Evolutionary conservation across 2,113 vertebrate genomes (phyloP), one percentile per base, ranked within the genome.

Genomic region (Oenanthe oenanthe): DNA sequence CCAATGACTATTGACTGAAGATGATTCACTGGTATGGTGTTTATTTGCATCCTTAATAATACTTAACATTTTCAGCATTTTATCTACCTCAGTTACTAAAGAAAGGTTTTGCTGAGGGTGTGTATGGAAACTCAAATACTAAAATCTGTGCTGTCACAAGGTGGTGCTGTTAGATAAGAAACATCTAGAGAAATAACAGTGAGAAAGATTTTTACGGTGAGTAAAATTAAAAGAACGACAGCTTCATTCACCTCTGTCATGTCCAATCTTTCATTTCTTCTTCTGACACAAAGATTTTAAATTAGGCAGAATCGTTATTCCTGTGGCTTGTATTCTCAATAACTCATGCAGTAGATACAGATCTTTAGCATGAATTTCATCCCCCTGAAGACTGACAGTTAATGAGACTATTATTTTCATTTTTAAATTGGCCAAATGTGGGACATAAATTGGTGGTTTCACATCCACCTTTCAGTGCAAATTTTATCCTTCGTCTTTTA

Each of bases 91-190:
- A 28, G 9, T 53, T 60, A 16, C 67, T 38, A 68, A 45, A 43
- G 45, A 9, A n/a, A 43, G 29, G 3, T 42, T 89, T 67, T 24
- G 3, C 26, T 54, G 47, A 15, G 10, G 0, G 6, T 0, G 12
- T 19, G 9, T 7, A 6, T 16, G 32, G n/a, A 32, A 84, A 89
- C 10, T 21, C 21, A 66, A 77, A 22, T 5, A 53, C 25, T 54
- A 68, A 54, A 93, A 71, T 61, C 66, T 42, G 34, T 84, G 79
- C 15, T 56, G 58, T 96, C 98, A 98, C 98, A 97, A 97, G 98
- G 97, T 98, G 98, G 99, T 98, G 98, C 98, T 99, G 79, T 97
- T 97, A 98, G 97, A 98, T 98, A 97, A 96, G 71, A 86, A 95
- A 95, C 94, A 79, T 10, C 2, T 17, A 66, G 45, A 75, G 29